Conservation (phyloP, 2,797 vertebrate genomes). For the Ceyx erithaca region DNA sequence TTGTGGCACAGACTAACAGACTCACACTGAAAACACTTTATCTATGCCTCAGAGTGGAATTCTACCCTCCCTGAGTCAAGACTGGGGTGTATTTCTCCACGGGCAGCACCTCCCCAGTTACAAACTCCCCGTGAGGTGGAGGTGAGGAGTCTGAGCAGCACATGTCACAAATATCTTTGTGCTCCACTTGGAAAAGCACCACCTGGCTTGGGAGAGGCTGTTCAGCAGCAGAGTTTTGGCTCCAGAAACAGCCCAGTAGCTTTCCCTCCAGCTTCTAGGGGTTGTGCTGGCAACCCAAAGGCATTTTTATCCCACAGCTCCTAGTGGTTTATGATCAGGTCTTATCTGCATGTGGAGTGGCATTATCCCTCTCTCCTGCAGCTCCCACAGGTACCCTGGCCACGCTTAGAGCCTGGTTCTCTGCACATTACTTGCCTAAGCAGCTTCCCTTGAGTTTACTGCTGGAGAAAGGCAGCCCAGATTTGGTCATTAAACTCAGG, state of each 20-base stretch:
- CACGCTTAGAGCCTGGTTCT: conserved; percentile 6
- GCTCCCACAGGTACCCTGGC: neutral
- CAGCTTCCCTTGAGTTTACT: conserved; percentile 25
- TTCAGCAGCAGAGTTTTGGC: neutral
- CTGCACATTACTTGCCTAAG: neutral
- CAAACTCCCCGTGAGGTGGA: neutral
- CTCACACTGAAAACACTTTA: neutral
- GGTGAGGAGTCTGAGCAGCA: neutral
- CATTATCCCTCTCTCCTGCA: neutral
- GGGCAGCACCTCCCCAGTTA: neutral
- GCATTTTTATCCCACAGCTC: neutral
- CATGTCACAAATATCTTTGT: neutral
- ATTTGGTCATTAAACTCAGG: conserved; percentile 28
- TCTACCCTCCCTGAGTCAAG: neutral
- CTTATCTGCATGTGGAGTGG: neutral
- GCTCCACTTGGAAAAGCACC: neutral
- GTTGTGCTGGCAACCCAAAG: neutral
- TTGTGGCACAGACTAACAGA: neutral
- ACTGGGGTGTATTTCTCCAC: neutral
- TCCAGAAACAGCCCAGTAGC: neutral
- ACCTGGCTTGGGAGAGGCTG: neutral
- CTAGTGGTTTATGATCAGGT: neutral
- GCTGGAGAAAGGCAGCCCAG: neutral
- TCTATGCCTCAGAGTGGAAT: neutral
- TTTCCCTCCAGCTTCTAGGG: neutral